A percentile compares a stretch with the other conserved stretches of the same genome.
Evolutionary conservation across 2,888 invertebrate species (phyloP).

Genomic region (Drosophila macrospina): DNA sequence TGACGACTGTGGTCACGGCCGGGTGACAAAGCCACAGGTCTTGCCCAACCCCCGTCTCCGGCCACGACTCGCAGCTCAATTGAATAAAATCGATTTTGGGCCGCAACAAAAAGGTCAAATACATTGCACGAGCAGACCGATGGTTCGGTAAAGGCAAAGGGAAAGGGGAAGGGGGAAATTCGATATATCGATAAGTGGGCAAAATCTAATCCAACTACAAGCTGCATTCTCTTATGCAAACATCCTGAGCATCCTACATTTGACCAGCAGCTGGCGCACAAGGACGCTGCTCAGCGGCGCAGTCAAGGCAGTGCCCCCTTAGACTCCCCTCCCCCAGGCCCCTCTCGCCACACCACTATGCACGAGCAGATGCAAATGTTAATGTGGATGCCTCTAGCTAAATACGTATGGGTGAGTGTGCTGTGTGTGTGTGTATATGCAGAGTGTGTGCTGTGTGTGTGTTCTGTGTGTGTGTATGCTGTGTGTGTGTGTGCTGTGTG

Average conservation of each 20-base stretch:
- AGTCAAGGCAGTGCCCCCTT: constrained; percentile 26
- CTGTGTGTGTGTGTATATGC: too few species aligned
- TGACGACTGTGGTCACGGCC: constrained; percentile 69
- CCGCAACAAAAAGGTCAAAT: constrained; percentile 62
- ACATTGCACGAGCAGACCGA: constrained; percentile 25
- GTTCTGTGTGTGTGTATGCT: constrained; percentile 26
- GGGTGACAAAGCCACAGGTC: constrained; percentile 63
- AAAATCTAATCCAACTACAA: constrained; percentile 46
- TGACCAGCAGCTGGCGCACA: constrained; percentile 32
- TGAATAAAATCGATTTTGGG: constrained; percentile 69
- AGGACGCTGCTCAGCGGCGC: constrained; percentile 41
- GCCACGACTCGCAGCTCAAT: constrained; percentile 30
- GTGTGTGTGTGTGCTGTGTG: constrained; percentile 8
- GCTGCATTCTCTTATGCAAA: constrained; percentile 60
- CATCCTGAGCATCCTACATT: constrained; percentile 43
- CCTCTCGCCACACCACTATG: not conserved
- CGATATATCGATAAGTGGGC: constrained; percentile 56
- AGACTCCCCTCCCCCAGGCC: not conserved
- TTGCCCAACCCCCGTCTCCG: constrained; percentile 5
- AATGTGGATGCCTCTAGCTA: constrained; percentile 24
- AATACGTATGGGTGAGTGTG: not conserved
- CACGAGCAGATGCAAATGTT: constrained; percentile 56
- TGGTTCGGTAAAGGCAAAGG: not conserved
- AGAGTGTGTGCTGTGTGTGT: constrained; percentile 32
- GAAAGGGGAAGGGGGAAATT: constrained; percentile 39